Conservation (phyloP, 2,113 vertebrate genomes). For the Thamnaconus septentrionalis region DNA sequence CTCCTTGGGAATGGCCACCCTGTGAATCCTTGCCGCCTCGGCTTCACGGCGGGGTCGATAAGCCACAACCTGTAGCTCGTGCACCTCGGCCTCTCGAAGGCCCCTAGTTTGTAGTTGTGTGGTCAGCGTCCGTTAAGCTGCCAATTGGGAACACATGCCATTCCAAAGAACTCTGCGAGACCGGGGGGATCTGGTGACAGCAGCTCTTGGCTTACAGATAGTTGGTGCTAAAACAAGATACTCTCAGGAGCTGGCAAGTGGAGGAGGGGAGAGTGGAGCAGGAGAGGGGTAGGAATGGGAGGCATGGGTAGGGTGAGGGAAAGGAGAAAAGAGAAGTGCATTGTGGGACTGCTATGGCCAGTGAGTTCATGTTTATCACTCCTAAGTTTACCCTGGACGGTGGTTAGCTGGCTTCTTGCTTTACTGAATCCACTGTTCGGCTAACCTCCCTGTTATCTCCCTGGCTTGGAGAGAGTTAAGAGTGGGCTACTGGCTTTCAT, state of each 20-base stretch:
- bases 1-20: neutral
- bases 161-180: slow-evolving; percentile 54
- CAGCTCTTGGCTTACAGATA: slow-evolving; percentile 66
- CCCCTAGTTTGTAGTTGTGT: slow-evolving; percentile 47
- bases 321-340: slow-evolving; percentile 7
- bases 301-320: slow-evolving; percentile 15
- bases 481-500: slow-evolving; percentile 27
- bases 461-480: slow-evolving; percentile 22
- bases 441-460: neutral
- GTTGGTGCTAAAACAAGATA: slow-evolving; percentile 72
- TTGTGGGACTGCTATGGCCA: slow-evolving; percentile 17
- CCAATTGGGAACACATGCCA: slow-evolving; percentile 67
- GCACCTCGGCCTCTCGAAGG: slow-evolving; percentile 28
- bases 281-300: slow-evolving; percentile 21
- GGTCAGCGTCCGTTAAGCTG: slow-evolving; percentile 50
- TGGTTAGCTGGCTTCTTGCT: neutral
- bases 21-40: neutral
- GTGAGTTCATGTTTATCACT: slow-evolving; percentile 42
- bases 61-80: slow-evolving; percentile 25
- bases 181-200: slow-evolving; percentile 72
- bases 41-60: slow-evolving; percentile 9
- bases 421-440: neutral
- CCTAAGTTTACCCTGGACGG: neutral
- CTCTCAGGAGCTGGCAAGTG: slow-evolving; percentile 30
- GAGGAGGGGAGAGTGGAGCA: slow-evolving; percentile 9